phyloP scores from a whole-genome alignment of 2,888 invertebrate species.

The Meta bourneti region DNA sequence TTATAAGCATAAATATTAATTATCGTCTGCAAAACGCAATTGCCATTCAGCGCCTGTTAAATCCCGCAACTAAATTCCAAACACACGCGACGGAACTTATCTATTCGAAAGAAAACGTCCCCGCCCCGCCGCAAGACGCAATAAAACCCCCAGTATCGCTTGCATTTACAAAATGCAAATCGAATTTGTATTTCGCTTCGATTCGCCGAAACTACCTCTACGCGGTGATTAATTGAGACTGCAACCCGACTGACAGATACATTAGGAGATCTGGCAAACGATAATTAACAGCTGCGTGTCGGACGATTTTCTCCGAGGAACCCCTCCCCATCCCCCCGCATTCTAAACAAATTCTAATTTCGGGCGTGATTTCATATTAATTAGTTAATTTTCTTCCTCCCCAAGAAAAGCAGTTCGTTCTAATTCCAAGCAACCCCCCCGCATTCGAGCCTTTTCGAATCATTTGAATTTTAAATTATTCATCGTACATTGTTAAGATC shows the following conservation, averaged over 20 bases:
- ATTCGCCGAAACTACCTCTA: slow-evolving; percentile 54
- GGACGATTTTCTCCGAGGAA: slow-evolving; percentile 62
- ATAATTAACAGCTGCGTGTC: slow-evolving; percentile 73
- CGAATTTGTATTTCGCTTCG: slow-evolving; percentile 75
- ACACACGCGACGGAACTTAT: neutral
- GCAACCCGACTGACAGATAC: slow-evolving; percentile 70
- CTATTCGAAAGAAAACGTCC: neutral
- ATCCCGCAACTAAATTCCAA: neutral
- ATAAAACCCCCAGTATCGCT: slow-evolving; percentile 59
- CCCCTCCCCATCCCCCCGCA: neutral
- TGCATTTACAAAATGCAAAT: slow-evolving; percentile 74
- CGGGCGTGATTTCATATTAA: slow-evolving; percentile 74
- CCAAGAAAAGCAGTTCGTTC: neutral
- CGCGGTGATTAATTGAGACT: slow-evolving; percentile 71
- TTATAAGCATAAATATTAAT: neutral
- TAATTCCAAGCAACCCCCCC: neutral
- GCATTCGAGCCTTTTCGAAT: slow-evolving; percentile 59
- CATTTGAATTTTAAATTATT: slow-evolving; percentile 75
- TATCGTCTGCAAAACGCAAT: neutral
- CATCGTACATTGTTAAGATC: slow-evolving; percentile 65
- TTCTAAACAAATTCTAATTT: slow-evolving; percentile 75
- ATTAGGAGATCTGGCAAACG: slow-evolving; percentile 67
- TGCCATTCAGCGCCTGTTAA: neutral
- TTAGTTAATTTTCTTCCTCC: slow-evolving; percentile 73
- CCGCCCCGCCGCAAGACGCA: neutral